Base-by-base conservation (phyloP, 1,140 invertebrate genomes). In the Bicyclus anynana region DNA sequence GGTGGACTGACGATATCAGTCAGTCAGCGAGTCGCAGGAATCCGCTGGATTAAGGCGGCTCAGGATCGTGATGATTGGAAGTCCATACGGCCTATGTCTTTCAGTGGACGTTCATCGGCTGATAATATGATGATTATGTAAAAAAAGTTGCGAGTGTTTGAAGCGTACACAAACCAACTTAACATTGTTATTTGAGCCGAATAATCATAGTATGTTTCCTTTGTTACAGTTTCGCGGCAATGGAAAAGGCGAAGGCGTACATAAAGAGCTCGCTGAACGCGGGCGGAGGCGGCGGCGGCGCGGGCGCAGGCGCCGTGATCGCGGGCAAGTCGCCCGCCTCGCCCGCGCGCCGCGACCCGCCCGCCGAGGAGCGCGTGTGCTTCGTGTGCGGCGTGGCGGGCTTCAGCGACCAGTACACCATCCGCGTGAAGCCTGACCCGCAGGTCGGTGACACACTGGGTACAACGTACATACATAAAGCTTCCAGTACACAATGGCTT, bases 331-430 rank as follows among this genome's bases (percentile, higher is more conserved):
- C 56, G 29, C 53, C 65, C 23, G 44, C 62, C 67, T 58, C 71
- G 52, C 60, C 71, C 44, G 61, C 70, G 29, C 40, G 47, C 47
- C 66, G 48, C 29, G 55, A 59, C 49, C 69, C 70, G 52, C 58
- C 65, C 9, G 72, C 72, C 9, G 81, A 80, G 40, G 72, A 62
- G 46, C 78, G 80, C 59, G 81, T 94, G 53, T 97, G 96, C 89
- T 97, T 96, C 87, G 95, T 97, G 12, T 97, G 96, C 88, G 95
- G 96, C 21, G 94, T 93, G 53, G 87, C 91, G 13, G 92, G 92
- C 58, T 93, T 94, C 70, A 90, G 91, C 35, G 94, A 95, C 47
- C 91, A 92, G 62, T 94, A 92, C 80, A 91, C 91, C 72, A 75
- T 96, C 20, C 90, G 93, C 64, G 91, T 92, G 13, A 94, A 94